These are phyloP conservation scores for Otus scops DNA, from an alignment of 2,797 vertebrate species.

Conservation along the genomic window DNA sequence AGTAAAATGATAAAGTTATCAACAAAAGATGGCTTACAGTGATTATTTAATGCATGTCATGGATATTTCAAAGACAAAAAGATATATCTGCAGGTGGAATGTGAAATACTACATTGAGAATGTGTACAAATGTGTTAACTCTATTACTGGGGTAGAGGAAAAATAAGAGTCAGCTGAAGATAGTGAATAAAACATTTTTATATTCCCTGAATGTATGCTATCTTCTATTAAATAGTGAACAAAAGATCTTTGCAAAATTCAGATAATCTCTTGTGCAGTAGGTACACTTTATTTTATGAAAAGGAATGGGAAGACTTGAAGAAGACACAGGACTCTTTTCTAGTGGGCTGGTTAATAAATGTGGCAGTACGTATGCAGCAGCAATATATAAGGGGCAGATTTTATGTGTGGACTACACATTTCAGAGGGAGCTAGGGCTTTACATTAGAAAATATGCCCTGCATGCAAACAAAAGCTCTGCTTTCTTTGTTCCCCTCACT, in stretches of 20 bases:
- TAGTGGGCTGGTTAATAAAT: background rate
- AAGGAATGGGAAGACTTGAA: background rate
- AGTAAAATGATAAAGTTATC: slow-evolving; percentile 41
- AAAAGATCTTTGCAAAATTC: slow-evolving; percentile 31
- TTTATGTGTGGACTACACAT: fast-evolving
- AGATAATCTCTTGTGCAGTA: slow-evolving; percentile 1
- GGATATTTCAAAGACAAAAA: slow-evolving; percentile 49
- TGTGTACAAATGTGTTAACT: background rate
- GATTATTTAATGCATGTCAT: slow-evolving; percentile 36
- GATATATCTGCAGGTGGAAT: background rate
- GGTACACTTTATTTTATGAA: background rate
- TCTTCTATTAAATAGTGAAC: slow-evolving; percentile 17
- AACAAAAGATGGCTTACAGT: slow-evolving; percentile 35
- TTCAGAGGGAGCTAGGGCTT: background rate
- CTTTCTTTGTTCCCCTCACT: background rate
- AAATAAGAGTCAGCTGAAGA: slow-evolving; percentile 29
- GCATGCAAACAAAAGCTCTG: background rate
- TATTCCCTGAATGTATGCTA: background rate
- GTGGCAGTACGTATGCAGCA: background rate
- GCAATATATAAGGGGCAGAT: background rate
- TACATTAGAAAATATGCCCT: background rate
- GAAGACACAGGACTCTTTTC: background rate
- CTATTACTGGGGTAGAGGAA: background rate
- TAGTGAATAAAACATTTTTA: slow-evolving; percentile 56
- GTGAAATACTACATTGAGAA: background rate